Conservation (phyloP, 2,888 invertebrate genomes). For the Caenorhabditis angaria region DNA sequence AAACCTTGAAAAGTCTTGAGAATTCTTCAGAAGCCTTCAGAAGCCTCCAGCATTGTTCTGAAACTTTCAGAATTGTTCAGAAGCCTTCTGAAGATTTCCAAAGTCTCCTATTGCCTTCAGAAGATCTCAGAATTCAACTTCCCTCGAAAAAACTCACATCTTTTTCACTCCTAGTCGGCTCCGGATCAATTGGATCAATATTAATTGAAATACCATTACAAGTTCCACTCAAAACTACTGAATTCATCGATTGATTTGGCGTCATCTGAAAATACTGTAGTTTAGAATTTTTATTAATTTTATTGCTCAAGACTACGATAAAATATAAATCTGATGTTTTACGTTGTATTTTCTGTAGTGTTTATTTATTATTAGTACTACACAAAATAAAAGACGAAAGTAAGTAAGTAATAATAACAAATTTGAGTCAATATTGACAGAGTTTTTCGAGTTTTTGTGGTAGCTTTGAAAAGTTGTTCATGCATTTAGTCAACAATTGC, state of each 20-base stretch:
- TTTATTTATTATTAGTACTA: not conserved
- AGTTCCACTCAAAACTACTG: conserved; percentile 1
- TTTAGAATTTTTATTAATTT: not conserved
- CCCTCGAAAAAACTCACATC: too few relatives aligned
- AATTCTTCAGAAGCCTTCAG: too few relatives aligned
- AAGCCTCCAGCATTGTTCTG: too few relatives aligned
- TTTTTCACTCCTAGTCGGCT: conserved; percentile 32
- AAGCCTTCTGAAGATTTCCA: too few relatives aligned
- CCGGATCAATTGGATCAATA: conserved; percentile 51
- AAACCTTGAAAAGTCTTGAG: too few relatives aligned
- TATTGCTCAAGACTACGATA: too few relatives aligned
- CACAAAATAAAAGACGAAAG: too few relatives aligned
- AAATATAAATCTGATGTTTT: too few relatives aligned
- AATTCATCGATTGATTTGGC: conserved; percentile 10
- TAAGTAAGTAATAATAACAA: not conserved
- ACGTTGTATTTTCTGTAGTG: not conserved
- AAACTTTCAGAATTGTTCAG: too few relatives aligned
- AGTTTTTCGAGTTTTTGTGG: not conserved
- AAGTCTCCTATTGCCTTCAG: too few relatives aligned
- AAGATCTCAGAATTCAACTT: too few relatives aligned
- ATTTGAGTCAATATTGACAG: not conserved
- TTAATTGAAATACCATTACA: conserved; percentile 44
- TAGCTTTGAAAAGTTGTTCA: not conserved
- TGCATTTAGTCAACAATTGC: not conserved
- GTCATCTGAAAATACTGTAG: conserved; percentile 22